Conservation (phyloP, 1,140 invertebrate genomes). For the Drosophila bipectinata region DNA sequence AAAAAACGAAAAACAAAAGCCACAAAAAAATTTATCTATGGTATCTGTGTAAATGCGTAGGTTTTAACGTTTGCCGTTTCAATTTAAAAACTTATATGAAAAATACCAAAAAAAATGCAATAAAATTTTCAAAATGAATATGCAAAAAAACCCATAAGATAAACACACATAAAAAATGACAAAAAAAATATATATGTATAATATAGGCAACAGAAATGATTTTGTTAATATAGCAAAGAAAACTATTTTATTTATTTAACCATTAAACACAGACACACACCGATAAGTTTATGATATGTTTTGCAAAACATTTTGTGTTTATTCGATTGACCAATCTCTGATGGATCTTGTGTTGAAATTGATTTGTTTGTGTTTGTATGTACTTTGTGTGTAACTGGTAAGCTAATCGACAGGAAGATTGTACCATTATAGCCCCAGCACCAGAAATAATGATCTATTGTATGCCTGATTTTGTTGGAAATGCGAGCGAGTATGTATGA, state of each 20-base stretch:
- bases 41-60: conserved; percentile 75
- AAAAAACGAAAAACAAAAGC: conserved; percentile 37
- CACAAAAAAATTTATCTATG: conserved; percentile 54
- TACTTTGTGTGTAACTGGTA: conserved; percentile 51
- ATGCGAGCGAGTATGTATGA: conserved; percentile 64
- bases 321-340: conserved; percentile 16
- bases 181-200: conserved; percentile 46
- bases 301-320: conserved; percentile 34
- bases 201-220: conserved; percentile 42
- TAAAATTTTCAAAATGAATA: conserved; percentile 74
- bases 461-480: conserved; percentile 70
- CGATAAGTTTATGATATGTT: conserved; percentile 36
- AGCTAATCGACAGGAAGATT: conserved; percentile 41
- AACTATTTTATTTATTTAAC: conserved; percentile 64
- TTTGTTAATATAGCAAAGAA: conserved; percentile 44
- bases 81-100: conserved; percentile 61
- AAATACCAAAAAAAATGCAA: conserved; percentile 67
- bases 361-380: conserved; percentile 33
- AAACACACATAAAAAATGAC: conserved; percentile 57
- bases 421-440: conserved; percentile 41
- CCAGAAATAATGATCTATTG: conserved; percentile 49
- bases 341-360: conserved; percentile 10
- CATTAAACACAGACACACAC: conserved; percentile 23
- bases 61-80: conserved; percentile 78
- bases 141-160: conserved; percentile 59